These are phyloP conservation scores for Sicus ferrugineus DNA, from an alignment of 2,888 invertebrate species.

Conservation along the genomic window DNA sequence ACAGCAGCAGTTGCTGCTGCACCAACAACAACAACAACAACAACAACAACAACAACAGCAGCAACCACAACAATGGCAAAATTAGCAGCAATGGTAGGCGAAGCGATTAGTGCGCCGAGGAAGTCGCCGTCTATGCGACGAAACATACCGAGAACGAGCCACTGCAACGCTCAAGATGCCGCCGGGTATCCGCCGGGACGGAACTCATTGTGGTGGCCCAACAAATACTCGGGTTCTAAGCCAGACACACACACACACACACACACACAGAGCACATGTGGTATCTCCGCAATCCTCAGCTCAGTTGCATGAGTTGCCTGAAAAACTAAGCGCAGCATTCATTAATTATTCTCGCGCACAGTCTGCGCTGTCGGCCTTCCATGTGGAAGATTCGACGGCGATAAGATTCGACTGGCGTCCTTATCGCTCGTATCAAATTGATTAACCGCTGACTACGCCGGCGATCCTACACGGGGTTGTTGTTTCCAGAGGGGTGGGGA, in stretches of 20 bases:
- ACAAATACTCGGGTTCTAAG: too few relatives aligned
- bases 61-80: too few relatives aligned
- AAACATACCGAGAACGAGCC: neutral
- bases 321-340: constrained; percentile 11
- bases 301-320: constrained; percentile 2
- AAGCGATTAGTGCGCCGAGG: neutral
- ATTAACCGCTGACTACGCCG: neutral
- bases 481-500: neutral
- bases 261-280: neutral
- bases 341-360: constrained; percentile 14
- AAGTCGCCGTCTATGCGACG: neutral
- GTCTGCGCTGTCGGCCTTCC: neutral
- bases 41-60: constrained; percentile 5
- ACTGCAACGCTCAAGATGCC: neutral
- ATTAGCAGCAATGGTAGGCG: neutral
- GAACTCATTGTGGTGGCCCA: too few relatives aligned
- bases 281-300: neutral
- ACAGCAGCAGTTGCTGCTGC: constrained; percentile 36
- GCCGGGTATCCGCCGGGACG: too few relatives aligned
- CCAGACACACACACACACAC: too few relatives aligned
- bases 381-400: neutral
- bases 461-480: neutral
- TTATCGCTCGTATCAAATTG: constrained; percentile 13
- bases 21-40: constrained; percentile 1
- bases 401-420: neutral